A percentile compares a stretch with the other conserved stretches of the same genome.
These are phyloP conservation scores for Euthynnus affinis DNA, from an alignment of 2,797 vertebrate genomes.

Conservation along the genomic window DNA sequence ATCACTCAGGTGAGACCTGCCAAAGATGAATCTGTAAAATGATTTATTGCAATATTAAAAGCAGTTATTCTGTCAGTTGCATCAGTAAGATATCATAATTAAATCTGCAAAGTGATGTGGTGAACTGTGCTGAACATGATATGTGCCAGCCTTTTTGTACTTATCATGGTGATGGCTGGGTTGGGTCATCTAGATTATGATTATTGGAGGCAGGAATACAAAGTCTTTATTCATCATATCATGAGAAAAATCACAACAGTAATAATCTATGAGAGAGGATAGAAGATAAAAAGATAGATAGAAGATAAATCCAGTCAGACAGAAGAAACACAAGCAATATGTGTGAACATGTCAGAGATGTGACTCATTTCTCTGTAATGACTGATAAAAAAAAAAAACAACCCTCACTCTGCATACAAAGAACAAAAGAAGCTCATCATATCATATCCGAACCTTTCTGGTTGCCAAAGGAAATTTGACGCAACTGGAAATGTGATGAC, in stretches of 20 bases:
- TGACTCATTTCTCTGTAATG: neutral
- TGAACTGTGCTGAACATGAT: neutral
- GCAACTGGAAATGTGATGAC: neutral
- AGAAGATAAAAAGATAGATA: no score
- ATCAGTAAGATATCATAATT: neutral
- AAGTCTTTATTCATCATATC: neutral
- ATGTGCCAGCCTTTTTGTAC: neutral
- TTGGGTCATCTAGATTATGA: neutral
- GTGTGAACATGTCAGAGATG: neutral
- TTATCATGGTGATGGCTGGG: neutral
- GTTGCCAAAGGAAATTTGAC: neutral
- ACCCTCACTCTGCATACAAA: no score
- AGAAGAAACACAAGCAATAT: neutral
- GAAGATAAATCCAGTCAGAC: no score
- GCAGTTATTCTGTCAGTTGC: neutral
- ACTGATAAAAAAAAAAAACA: neutral
- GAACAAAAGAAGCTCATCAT: no score
- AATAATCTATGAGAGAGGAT: no score
- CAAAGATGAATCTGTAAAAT: neutral
- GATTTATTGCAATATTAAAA: neutral
- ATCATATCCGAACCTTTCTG: neutral
- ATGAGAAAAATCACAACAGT: neutral
- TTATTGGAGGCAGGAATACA: neutral
- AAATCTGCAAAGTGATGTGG: neutral
- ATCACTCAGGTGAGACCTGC: conserved; percentile 44